Evolutionary conservation across 2,113 vertebrate genomes (phyloP).

Genomic region (Garra rufa): DNA sequence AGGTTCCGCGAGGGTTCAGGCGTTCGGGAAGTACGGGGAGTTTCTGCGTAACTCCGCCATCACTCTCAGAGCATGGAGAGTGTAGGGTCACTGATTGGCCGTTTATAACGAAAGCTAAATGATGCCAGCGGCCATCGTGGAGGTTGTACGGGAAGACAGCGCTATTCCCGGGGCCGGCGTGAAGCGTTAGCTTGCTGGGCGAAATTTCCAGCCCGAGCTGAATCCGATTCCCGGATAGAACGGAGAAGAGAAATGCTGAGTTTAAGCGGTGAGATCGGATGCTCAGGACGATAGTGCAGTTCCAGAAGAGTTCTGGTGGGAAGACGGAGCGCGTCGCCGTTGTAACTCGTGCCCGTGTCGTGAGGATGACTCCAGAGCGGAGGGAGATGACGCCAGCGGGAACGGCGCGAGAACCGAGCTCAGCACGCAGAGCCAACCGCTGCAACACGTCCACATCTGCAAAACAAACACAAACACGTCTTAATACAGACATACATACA

Average conservation of each 20-base stretch:
- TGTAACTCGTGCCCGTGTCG: slow-evolving; percentile 85
- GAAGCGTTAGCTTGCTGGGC: slow-evolving; percentile 84
- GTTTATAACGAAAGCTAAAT: slow-evolving; percentile 85
- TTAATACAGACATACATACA: background rate
- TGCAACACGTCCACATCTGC: slow-evolving; percentile 97
- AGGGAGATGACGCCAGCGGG: slow-evolving; percentile 91
- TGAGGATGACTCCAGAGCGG: slow-evolving; percentile 92
- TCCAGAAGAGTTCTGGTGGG: slow-evolving; percentile 81
- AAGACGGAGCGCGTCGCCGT: slow-evolving; percentile 79
- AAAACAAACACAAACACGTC: slow-evolving; percentile 47
- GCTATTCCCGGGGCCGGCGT: slow-evolving; percentile 86
- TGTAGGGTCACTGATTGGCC: slow-evolving; percentile 86
- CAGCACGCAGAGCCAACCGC: slow-evolving; percentile 89
- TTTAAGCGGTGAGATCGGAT: slow-evolving; percentile 93
- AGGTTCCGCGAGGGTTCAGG: slow-evolving; percentile 86
- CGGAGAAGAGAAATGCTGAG: slow-evolving; percentile 91
- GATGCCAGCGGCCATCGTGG: slow-evolving; percentile 94
- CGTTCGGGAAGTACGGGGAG: slow-evolving; percentile 47
- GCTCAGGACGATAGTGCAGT: slow-evolving; percentile 82
- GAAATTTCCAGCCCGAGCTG: slow-evolving; percentile 93
- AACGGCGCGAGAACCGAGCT: slow-evolving; percentile 78
- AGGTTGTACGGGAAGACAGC: slow-evolving; percentile 89
- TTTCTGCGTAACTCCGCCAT: slow-evolving; percentile 57
- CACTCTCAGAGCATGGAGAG: slow-evolving; percentile 86
- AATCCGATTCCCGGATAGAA: slow-evolving; percentile 84